phyloP scores from a whole-genome alignment of 2,888 invertebrate species.

The Drosophila monieri region DNA sequence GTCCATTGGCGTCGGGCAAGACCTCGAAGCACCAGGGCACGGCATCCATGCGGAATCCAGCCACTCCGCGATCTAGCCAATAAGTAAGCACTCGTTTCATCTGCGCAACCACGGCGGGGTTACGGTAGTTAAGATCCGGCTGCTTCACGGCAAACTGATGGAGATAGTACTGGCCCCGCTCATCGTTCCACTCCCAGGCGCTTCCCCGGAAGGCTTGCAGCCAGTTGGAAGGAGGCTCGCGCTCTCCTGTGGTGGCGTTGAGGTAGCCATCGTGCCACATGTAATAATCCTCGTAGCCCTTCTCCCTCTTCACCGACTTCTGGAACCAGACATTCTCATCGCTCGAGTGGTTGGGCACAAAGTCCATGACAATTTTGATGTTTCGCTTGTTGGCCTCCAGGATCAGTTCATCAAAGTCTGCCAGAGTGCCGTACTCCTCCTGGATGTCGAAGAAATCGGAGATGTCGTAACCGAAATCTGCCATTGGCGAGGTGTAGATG shows the following conservation, averaged over 20 bases:
- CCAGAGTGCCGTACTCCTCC: conserved; percentile 88
- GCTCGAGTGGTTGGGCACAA: conserved; percentile 91
- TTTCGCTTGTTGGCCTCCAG: conserved; percentile 85
- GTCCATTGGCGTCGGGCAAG: conserved; percentile 85
- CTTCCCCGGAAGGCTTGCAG: conserved; percentile 87
- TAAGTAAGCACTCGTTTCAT: conserved; percentile 87
- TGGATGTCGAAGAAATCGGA: conserved; percentile 88
- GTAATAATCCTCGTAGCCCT: conserved; percentile 89
- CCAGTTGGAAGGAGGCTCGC: conserved; percentile 81
- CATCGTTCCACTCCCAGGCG: conserved; percentile 89
- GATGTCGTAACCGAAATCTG: conserved; percentile 91
- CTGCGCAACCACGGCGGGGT: conserved; percentile 87
- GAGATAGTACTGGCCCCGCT: conserved; percentile 89
- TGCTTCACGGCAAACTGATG: conserved; percentile 90
- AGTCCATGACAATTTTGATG: conserved; percentile 86
- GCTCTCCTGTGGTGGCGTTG: conserved; percentile 55
- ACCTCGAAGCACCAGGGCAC: conserved; percentile 85
- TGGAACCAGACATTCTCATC: conserved; percentile 94
- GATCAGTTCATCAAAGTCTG: conserved; percentile 87
- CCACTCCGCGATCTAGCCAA: conserved; percentile 93
- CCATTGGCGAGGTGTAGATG: conserved; percentile 89
- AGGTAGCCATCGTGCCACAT: conserved; percentile 88
- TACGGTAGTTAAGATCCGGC: conserved; percentile 91
- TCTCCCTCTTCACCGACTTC: conserved; percentile 87
- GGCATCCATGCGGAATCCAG: conserved; percentile 94